Evolutionary conservation across 2,113 vertebrate species (phyloP), one percentile per base, ranked within the genome.

Genomic region (Tychaedon coryphoeus): DNA sequence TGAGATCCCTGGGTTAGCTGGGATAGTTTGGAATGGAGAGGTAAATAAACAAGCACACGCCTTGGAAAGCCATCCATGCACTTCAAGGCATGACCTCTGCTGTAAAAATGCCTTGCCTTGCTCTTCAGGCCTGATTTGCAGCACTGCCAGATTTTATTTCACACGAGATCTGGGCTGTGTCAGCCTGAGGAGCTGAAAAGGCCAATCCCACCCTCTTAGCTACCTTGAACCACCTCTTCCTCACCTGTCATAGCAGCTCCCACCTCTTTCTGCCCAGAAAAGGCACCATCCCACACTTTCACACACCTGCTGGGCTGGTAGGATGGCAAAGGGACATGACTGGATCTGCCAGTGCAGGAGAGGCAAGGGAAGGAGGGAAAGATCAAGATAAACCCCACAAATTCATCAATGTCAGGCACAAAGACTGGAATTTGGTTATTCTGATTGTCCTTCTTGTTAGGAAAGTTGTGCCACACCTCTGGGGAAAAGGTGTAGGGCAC

Each of bases 291-390:
- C 16, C 53, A 12, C 34, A 54, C 22, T 78, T 66, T 60, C 0
- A 2, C 38, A 45, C 42, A 45, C 25, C 47, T 45, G 0, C 45
- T 45, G 60, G 25, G 18, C 17, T 71, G 73, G 14, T 11, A 42
- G 10, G 36, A 66, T 1, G 2, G 14, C 4, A 40, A 82, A 82
- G 34, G 62, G 45, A 54, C 48, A 26, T 0, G 3, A 64, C 42
- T 67, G 73, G 29, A 79, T 82, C 62, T 10, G 8, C 36, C 75
- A 48, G 61, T 13, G 48, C 53, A 31, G 28, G 40, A 5, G 3
- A 62, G 31, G 29, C 38, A 76, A 8, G 40, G 14, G 24, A 38
- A 64, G 15, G 7, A 22, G 16, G 23, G 17, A 10, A 70, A 78
- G 10, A 47, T 33, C 14, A 18, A 8, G 5, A 2, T 12, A 28